phyloP scores from a whole-genome alignment of 1,140 invertebrate species.

The Pachypeltis micranthus region DNA sequence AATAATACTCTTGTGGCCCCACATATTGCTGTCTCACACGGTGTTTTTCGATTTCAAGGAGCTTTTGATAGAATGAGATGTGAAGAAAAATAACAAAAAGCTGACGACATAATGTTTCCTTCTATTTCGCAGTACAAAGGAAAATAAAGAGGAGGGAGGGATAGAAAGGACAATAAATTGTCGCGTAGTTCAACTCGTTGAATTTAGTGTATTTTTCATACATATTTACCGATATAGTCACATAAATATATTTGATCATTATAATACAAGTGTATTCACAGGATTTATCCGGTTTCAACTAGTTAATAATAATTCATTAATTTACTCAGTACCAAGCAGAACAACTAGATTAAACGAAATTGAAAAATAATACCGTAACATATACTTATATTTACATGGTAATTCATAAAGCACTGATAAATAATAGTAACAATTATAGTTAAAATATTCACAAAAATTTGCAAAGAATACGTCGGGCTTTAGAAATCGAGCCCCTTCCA shows the following conservation, averaged over 20 bases:
- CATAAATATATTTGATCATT: background rate
- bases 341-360: background rate
- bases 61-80: no score
- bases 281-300: background rate
- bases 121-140: no score
- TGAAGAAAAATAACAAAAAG: no score
- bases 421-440: background rate
- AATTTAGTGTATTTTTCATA: no score
- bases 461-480: constrained; percentile 1
- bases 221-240: no score
- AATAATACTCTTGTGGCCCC: no score
- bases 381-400: constrained; percentile 7
- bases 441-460: background rate
- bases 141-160: background rate
- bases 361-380: background rate
- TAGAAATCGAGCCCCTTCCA: background rate
- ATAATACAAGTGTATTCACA: background rate
- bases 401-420: constrained; percentile 5
- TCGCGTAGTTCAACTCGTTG: background rate
- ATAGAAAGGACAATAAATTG: background rate
- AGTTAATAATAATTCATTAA: background rate
- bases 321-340: constrained; percentile 4
- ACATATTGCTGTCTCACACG: no score
- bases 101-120: no score
- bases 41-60: no score